Evolutionary conservation across 2,113 vertebrate species (phyloP), one percentile per base, ranked within the genome.

Genomic region (Sander lucioperca): DNA sequence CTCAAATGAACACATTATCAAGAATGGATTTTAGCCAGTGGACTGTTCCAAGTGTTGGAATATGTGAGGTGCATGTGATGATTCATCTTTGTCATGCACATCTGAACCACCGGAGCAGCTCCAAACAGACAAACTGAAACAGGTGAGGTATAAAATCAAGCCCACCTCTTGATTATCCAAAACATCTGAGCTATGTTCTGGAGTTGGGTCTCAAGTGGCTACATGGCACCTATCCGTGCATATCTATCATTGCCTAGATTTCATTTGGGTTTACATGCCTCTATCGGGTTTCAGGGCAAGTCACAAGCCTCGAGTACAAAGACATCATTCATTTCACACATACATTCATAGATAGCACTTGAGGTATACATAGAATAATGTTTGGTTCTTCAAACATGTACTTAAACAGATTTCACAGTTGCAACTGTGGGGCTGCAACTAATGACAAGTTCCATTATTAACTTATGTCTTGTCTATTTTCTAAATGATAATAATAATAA

Each of bases 71-170:
- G 82, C 8, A 21, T 43, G 64, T 68, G 68, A 77, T 66, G 75
- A 85, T 74, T 86, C 54, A 76, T 79, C 57, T 74, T 33, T 63
- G 53, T 85, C 82, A 75, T 80, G 72, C 79, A 84, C 63, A 74
- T 66, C 77, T 85, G 57, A 84, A 64, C 65, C 70, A 77, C 69
- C 73, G 77, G 86, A 90, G 36, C 30, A 2, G 54, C 53, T 84
- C 78, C 77, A 83, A 82, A 56, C 48, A 69, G 62, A 79, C 82
- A 90, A 89, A 86, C 77, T 69, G 67, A 87, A 90, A 89, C 86
- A 92, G 90, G 86, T 84, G 88, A 90, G 63, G 51, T 45, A 77
- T 67, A 80, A 87, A 78, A 82, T 84, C 74, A 81, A 74, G 65
- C 8, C 50, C 59, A 68, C 58, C 73, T 85, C 77, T 61, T 66